Conservation (phyloP, 2,888 invertebrate genomes). For the Drosophila sordidula region DNA sequence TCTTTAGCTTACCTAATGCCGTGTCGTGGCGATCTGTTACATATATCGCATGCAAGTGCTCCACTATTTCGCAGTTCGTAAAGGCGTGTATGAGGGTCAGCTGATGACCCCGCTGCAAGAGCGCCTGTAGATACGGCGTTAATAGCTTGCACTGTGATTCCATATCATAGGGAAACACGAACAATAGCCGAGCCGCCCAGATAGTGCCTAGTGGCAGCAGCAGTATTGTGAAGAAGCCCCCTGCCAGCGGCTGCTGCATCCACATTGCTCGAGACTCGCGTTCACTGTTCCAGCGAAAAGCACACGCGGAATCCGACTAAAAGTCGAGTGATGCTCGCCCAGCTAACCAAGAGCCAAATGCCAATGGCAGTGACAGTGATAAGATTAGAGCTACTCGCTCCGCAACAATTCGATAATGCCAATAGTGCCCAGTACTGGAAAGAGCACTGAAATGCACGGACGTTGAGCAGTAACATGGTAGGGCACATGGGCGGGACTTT, state of each 20-base stretch:
- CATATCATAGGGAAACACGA: constrained; percentile 64
- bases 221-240: not conserved
- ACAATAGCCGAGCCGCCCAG: constrained; percentile 48
- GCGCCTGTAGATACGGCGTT: constrained; percentile 70
- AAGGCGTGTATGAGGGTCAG: constrained; percentile 81
- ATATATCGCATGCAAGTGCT: constrained; percentile 36
- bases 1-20: constrained; percentile 22
- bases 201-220: constrained; percentile 3
- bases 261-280: constrained; percentile 18
- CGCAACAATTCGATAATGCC: constrained; percentile 11
- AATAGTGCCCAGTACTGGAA: constrained; percentile 35
- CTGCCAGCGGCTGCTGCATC: constrained; percentile 20
- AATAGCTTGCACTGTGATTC: constrained; percentile 75
- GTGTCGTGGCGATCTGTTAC: constrained; percentile 23
- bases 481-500: constrained; percentile 3
- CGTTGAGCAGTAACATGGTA: constrained; percentile 21
- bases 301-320: constrained; percentile 29
- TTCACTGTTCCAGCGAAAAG: constrained; percentile 9
- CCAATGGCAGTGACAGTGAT: constrained; percentile 22
- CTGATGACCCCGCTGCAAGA: constrained; percentile 83
- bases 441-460: constrained; percentile 42
- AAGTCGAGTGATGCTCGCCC: not conserved
- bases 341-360: not conserved
- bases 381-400: constrained; percentile 35
- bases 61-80: constrained; percentile 44